Percentiles rank a stretch among this genome's conserved stretches.
Evolutionary conservation across 1,140 invertebrate species (phyloP).

Genomic region (Leptestheria dahalacensis): DNA sequence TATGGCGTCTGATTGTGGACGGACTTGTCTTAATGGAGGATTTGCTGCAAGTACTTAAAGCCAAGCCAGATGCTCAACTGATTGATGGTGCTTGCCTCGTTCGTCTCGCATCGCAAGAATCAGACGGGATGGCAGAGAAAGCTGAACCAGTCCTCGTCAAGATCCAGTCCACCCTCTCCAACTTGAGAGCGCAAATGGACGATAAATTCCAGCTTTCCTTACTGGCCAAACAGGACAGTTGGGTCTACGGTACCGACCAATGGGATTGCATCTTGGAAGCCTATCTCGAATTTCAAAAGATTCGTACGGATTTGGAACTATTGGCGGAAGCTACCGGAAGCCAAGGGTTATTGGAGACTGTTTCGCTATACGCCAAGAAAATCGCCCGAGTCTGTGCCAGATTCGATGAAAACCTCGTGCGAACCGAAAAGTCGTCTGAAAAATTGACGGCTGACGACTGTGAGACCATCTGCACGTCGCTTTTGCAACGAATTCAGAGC

Average conservation of each 20-base stretch:
- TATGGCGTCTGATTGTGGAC: neutral
- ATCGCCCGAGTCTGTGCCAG: neutral
- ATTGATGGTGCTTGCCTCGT: neutral
- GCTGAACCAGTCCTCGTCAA: neutral
- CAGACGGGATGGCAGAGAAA: neutral
- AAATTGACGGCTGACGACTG: neutral
- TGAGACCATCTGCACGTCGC: neutral
- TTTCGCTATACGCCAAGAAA: neutral
- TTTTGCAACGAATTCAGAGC: slow-evolving; percentile 45
- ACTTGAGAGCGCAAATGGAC: neutral
- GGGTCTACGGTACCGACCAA: neutral
- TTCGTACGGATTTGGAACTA: neutral
- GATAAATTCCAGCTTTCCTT: neutral
- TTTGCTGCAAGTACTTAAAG: neutral
- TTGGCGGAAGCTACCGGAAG: neutral
- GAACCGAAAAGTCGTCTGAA: neutral
- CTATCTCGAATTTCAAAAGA: neutral
- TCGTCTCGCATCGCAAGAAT: neutral
- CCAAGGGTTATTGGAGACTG: neutral
- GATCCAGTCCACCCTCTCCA: neutral
- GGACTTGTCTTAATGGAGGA: neutral
- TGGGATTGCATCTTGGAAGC: neutral
- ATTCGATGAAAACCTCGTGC: neutral
- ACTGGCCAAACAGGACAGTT: neutral
- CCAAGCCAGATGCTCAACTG: neutral